Percentiles rank a stretch among this genome's conserved stretches.
phyloP scores from a whole-genome alignment of 2,888 invertebrate genomes.

The Sicus ferrugineus region DNA sequence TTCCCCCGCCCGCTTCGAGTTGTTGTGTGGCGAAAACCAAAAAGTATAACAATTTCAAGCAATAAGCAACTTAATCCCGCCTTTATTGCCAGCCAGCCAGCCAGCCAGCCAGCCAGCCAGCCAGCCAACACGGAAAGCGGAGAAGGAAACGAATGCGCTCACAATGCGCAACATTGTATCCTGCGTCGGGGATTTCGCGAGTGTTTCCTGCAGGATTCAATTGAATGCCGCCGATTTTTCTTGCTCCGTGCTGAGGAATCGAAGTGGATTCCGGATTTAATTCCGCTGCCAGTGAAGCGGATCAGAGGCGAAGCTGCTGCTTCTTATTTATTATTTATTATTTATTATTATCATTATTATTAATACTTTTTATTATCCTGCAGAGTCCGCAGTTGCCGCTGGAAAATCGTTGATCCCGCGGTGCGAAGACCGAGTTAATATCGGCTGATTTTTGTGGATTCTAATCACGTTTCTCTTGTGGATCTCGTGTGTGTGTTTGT shows the following conservation, averaged over 20 bases:
- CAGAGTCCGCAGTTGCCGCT: neutral
- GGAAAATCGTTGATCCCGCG: constrained; percentile 12
- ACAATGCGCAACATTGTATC: constrained; percentile 35
- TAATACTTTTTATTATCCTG: constrained; percentile 20
- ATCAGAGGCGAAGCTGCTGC: too few species aligned
- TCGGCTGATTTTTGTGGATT: constrained; percentile 11
- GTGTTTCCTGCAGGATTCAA: constrained; percentile 23
- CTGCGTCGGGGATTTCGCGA: constrained; percentile 27
- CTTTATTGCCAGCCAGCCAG: constrained; percentile 14
- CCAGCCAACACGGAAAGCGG: neutral
- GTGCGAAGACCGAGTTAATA: constrained; percentile 21
- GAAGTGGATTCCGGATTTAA: constrained; percentile 28
- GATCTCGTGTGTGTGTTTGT: constrained; percentile 41
- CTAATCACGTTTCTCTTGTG: constrained; percentile 16
- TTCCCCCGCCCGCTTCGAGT: neutral
- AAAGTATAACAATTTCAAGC: constrained; percentile 29
- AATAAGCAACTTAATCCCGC: constrained; percentile 32
- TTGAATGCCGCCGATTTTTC: constrained; percentile 18
- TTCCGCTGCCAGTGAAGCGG: too few species aligned
- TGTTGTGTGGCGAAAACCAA: constrained; percentile 30
- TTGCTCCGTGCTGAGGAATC: neutral
- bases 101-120: neutral
- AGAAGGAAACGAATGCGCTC: constrained; percentile 9
- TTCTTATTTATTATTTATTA: too few species aligned
- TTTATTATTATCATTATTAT: constrained; percentile 21